Percentiles rank a stretch among this genome's conserved stretches.
Conservation (phyloP, 2,113 vertebrate genomes). For the Mesitornis unicolor region DNA sequence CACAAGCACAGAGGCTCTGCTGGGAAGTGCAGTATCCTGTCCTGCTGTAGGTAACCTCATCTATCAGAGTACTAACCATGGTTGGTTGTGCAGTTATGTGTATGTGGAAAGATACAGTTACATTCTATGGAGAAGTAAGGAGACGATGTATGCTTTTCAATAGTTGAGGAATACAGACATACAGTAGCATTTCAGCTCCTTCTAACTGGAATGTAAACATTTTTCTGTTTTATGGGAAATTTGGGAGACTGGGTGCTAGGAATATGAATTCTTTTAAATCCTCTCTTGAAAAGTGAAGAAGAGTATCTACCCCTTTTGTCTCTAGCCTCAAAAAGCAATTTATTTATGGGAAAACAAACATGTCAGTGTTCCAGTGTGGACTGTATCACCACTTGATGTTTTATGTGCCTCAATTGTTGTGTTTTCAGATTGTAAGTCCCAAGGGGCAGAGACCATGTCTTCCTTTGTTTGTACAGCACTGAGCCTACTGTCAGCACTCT, state of each 20-base stretch:
- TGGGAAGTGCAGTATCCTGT: neutral
- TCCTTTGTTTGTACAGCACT: conserved; percentile 56
- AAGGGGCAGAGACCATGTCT: conserved; percentile 51
- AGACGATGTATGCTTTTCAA: neutral
- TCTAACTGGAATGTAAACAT: neutral
- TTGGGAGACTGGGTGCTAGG: neutral
- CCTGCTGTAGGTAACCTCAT: neutral
- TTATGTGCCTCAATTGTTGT: conserved; percentile 58
- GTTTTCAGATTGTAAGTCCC: conserved; percentile 59
- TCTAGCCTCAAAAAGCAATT: neutral
- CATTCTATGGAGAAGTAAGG: neutral
- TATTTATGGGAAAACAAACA: conserved; percentile 52
- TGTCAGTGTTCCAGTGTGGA: conserved; percentile 4
- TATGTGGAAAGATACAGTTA: neutral
- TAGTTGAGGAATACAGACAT: neutral
- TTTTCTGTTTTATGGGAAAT: neutral
- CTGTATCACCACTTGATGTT: conserved; percentile 49
- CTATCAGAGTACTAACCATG: fast-evolving
- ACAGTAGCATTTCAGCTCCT: neutral
- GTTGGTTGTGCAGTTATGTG: neutral
- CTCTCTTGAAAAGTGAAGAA: neutral
- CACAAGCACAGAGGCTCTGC: neutral
- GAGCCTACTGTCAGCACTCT: conserved; percentile 59
- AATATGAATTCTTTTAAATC: neutral
- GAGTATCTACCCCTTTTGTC: neutral